These are phyloP conservation scores for Spisula solida DNA, from an alignment of 2,888 invertebrate species.

Conservation along the genomic window DNA sequence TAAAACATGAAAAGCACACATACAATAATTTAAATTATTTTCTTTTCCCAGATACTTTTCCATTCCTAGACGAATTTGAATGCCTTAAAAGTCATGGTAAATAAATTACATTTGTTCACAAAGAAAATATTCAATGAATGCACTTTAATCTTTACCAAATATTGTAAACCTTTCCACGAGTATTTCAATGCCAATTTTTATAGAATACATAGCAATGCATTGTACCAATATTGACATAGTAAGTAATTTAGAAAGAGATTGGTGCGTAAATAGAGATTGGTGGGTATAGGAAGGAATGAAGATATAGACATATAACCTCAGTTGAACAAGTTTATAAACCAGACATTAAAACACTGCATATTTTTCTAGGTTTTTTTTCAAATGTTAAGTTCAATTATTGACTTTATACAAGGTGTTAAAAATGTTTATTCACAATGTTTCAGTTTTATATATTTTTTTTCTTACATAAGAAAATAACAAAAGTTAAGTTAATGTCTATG, in stretches of 20 bases:
- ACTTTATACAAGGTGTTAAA: no score
- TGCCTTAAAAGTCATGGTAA: background rate
- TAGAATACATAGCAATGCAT: constrained; percentile 22
- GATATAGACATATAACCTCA: background rate
- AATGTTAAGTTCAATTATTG: background rate
- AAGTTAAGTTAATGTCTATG: no score
- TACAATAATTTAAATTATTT: background rate
- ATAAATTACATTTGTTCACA: constrained; percentile 5
- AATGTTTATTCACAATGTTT: no score
- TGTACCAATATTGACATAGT: constrained; percentile 25
- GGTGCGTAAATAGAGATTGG: background rate
- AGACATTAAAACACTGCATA: background rate
- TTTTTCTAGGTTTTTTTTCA: no score
- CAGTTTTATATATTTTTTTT: no score
- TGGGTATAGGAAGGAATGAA: background rate
- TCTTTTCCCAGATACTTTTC: background rate
- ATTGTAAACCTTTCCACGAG: background rate
- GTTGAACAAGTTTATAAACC: background rate
- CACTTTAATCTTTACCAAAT: constrained; percentile 14
- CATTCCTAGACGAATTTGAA: background rate
- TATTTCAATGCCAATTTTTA: constrained; percentile 30
- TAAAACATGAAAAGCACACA: background rate
- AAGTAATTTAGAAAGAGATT: background rate
- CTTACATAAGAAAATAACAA: no score
- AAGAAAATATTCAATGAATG: constrained; percentile 17